Conservation (phyloP, 1,140 invertebrate genomes). For the Dendrolimus kikuchii region DNA sequence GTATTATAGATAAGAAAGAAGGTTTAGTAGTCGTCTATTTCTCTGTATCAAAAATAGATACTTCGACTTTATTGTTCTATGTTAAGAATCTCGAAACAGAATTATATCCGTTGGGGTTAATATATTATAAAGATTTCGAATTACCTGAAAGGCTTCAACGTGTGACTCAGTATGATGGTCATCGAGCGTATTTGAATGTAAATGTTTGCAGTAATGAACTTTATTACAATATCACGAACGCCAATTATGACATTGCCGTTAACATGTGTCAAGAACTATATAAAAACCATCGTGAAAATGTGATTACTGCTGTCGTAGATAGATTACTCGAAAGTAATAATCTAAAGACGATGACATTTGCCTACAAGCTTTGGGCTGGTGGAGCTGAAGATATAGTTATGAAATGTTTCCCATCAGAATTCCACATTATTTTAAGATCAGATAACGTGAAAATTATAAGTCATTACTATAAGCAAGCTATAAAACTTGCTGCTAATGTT, state of each 20-base stretch:
- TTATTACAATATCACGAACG: constrained; percentile 7
- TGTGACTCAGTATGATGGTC: constrained; percentile 15
- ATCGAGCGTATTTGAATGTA: constrained; percentile 18
- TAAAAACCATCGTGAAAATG: not conserved
- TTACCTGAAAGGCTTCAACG: constrained; percentile 11
- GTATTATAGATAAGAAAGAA: constrained; percentile 15
- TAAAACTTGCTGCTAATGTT: constrained; percentile 14
- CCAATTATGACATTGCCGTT: not conserved
- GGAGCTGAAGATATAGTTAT: no score
- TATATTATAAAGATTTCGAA: constrained; percentile 11
- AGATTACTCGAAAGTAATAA: no score
- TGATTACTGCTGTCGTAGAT: no score
- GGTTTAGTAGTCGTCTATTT: constrained; percentile 23
- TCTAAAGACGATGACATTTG: no score
- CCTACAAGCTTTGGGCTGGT: no score
- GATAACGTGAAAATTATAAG: constrained; percentile 5
- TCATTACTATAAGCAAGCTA: constrained; percentile 4
- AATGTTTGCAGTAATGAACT: constrained; percentile 11
- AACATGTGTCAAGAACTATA: not conserved
- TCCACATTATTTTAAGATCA: constrained; percentile 3
- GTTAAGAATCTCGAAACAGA: constrained; percentile 16
- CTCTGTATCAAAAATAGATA: constrained; percentile 9
- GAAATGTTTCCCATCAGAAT: not conserved
- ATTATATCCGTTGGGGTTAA: constrained; percentile 11
- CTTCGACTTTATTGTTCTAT: constrained; percentile 5